Conservation (phyloP, 2,113 vertebrate species). For the Chloropsis hardwickii region DNA sequence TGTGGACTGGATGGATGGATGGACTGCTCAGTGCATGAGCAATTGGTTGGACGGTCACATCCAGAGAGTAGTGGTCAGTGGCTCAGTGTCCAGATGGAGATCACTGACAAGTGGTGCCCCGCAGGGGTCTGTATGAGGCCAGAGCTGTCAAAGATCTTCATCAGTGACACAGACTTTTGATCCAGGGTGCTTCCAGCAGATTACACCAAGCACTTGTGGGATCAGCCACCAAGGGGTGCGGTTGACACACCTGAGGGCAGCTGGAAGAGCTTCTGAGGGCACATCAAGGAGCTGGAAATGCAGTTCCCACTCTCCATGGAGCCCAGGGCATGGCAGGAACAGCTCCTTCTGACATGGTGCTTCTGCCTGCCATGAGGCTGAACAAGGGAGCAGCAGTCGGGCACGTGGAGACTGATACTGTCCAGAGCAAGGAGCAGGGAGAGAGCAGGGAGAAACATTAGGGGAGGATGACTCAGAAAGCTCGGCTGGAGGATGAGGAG, state of each 20-base stretch:
- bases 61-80: neutral
- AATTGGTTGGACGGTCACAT: neutral
- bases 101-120: neutral
- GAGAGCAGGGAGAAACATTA: neutral
- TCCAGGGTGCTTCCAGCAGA: neutral
- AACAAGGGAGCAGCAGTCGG: fast-evolving
- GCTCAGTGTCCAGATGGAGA: neutral
- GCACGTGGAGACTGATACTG: neutral
- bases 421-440: neutral
- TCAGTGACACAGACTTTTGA: neutral
- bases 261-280: neutral
- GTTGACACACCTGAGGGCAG: neutral
- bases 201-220: neutral
- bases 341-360: fast-evolving
- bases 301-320: neutral
- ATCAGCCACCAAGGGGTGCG: neutral
- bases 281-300: neutral
- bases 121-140: neutral
- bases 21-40: neutral
- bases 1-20: neutral
- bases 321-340: neutral
- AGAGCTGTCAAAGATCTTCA: neutral
- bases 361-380: neutral
- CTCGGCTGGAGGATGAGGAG: neutral
- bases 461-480: neutral